phyloP scores from a whole-genome alignment of 2,113 vertebrate species.

The Rousettus leschenaultii region DNA sequence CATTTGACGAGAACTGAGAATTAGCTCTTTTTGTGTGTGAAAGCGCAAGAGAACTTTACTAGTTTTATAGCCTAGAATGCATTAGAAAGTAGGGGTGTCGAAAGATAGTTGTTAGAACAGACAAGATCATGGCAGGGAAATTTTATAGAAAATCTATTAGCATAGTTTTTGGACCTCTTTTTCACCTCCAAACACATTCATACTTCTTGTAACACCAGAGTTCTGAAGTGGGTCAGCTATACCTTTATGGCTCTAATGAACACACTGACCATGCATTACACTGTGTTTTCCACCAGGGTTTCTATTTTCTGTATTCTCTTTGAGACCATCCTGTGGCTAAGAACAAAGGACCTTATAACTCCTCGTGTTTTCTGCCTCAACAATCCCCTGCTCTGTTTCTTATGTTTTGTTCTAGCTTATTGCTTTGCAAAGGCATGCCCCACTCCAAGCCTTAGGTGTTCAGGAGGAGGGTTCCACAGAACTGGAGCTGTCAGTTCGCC shows the following conservation, averaged over 20 bases:
- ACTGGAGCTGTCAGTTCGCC: background rate
- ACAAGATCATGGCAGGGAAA: background rate
- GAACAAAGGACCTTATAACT: background rate
- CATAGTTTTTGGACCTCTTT: background rate
- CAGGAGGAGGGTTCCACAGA: background rate
- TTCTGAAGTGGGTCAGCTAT: background rate
- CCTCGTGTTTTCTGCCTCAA: background rate
- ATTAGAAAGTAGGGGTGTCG: background rate
- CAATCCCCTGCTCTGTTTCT: background rate
- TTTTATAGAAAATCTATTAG: background rate
- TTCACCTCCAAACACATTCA: background rate
- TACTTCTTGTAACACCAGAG: background rate
- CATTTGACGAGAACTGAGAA: background rate
- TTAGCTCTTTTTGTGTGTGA: background rate
- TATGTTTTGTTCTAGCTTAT: background rate
- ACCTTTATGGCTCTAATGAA: background rate
- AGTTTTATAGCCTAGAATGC: background rate
- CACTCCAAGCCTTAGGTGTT: background rate
- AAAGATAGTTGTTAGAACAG: background rate
- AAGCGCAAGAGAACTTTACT: background rate
- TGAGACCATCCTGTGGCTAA: background rate
- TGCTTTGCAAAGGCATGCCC: background rate
- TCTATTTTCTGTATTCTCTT: background rate
- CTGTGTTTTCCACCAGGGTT: background rate
- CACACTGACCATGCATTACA: rapidly evolving